Percentiles rank a stretch among this genome's conserved stretches.
phyloP scores from a whole-genome alignment of 2,888 invertebrate species.

The Didymodactylos carnosus region DNA sequence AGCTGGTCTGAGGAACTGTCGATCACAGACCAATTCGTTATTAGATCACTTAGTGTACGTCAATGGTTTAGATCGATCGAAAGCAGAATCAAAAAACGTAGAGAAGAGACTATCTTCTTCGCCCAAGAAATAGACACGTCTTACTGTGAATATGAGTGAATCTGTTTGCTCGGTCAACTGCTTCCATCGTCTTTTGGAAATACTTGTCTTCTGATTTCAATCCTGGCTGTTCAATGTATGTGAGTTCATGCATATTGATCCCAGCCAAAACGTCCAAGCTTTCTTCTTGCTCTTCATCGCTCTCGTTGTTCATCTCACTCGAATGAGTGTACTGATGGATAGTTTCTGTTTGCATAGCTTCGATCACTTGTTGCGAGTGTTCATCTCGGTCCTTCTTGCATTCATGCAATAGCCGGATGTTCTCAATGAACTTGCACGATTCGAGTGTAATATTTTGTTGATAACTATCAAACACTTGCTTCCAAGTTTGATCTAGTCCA shows the following conservation, averaged over 20 bases:
- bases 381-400: not conserved
- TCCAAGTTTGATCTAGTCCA: not conserved
- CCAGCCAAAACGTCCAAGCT: not conserved
- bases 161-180: not conserved
- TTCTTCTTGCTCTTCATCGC: not conserved
- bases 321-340: not conserved
- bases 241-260: not conserved
- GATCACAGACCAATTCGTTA: not conserved
- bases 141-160: not conserved
- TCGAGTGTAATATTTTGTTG: not conserved
- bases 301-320: not conserved
- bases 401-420: not conserved
- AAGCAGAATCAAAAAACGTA: not conserved
- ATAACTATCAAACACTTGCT: not conserved
- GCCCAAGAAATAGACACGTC: not conserved
- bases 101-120: not conserved
- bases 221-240: not conserved
- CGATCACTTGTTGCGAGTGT: not conserved
- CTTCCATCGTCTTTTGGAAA: not conserved
- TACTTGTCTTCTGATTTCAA: not conserved
- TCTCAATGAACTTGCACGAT: not conserved
- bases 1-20: not conserved
- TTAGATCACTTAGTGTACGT: not conserved
- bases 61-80: not conserved
- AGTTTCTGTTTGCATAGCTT: not conserved